A percentile compares a stretch with the other conserved stretches of the same genome.
These are phyloP conservation scores for Brachyptera risi DNA, from an alignment of 2,888 invertebrate genomes.

Conservation along the genomic window DNA sequence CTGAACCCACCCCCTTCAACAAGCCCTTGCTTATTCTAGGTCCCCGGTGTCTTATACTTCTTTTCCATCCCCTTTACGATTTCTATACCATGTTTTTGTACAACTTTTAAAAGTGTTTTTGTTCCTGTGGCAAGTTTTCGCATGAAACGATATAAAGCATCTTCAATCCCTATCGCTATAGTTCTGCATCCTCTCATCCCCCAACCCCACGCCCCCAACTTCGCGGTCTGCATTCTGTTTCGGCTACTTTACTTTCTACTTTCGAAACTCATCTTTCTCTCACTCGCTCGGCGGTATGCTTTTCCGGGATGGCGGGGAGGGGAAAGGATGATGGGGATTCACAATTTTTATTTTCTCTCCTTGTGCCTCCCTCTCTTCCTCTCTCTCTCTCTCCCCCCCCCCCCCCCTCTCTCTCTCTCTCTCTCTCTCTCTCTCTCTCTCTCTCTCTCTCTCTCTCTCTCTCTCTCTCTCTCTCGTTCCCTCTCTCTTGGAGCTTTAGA, in stretches of 20 bases:
- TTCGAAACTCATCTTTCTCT: conserved; percentile 6
- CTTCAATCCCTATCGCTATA: conserved; percentile 16
- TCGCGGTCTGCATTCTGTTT: conserved; percentile 15
- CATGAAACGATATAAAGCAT: conserved; percentile 15
- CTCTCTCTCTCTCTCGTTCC: not conserved
- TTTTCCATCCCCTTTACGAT: conserved; percentile 8
- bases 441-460: not conserved
- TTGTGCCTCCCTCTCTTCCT: not conserved
- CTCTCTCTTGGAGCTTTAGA: conserved; percentile 8
- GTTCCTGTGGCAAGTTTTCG: conserved; percentile 19
- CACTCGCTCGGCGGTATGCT: too few relatives aligned
- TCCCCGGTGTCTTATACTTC: conserved; percentile 2
- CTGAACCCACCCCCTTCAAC: not conserved
- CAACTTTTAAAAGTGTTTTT: conserved; percentile 22
- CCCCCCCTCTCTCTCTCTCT: not conserved
- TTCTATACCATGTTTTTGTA: not conserved
- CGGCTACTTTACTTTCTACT: conserved; percentile 14
- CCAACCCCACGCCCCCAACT: conserved; percentile 6
- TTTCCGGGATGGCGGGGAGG: too few relatives aligned
- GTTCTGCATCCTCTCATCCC: conserved; percentile 20
- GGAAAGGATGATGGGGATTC: too few relatives aligned
- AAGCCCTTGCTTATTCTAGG: conserved; percentile 13
- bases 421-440: not conserved
- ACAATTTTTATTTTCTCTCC: too few relatives aligned
- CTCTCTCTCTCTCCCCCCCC: not conserved